Conservation (phyloP, 2,888 invertebrate species). For the Rhamnusium bicolor region DNA sequence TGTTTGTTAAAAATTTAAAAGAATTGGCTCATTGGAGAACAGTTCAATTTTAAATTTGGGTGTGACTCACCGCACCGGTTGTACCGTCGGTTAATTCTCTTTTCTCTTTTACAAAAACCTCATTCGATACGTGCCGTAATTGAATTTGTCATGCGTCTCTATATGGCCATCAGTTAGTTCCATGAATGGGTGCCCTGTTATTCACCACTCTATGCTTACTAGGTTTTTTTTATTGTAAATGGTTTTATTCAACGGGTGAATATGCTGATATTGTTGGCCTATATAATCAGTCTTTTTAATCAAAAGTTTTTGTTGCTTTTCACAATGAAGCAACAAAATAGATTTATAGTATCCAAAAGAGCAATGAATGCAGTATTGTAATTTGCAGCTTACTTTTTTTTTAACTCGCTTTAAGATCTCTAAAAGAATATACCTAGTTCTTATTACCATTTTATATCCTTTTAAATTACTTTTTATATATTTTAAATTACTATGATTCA, state of each 20-base stretch:
- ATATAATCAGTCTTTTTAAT: constrained; percentile 17
- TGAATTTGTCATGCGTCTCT: constrained; percentile 45
- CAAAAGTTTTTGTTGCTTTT: constrained; percentile 1
- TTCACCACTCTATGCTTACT: constrained; percentile 15
- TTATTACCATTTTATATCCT: neutral
- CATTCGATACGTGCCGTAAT: constrained; percentile 44
- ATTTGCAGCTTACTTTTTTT: neutral
- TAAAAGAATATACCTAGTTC: neutral
- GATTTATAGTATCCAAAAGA: neutral
- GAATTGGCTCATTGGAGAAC: neutral
- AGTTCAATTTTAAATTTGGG: constrained; percentile 20
- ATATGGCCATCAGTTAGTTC: constrained; percentile 39
- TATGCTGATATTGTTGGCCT: constrained; percentile 21
- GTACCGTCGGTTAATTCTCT: constrained; percentile 18
- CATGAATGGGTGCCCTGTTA: constrained; percentile 41
- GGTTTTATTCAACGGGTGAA: neutral
- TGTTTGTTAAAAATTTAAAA: constrained; percentile 13
- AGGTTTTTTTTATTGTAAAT: constrained; percentile 8
- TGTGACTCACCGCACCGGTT: constrained; percentile 14
- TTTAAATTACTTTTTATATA: too few species aligned
- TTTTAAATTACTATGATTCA: neutral
- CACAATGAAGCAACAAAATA: neutral
- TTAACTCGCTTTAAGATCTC: neutral
- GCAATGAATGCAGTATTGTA: neutral
- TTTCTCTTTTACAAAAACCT: constrained; percentile 34